phyloP scores from a whole-genome alignment of 2,888 invertebrate species.

The Silvanus unidentatus region DNA sequence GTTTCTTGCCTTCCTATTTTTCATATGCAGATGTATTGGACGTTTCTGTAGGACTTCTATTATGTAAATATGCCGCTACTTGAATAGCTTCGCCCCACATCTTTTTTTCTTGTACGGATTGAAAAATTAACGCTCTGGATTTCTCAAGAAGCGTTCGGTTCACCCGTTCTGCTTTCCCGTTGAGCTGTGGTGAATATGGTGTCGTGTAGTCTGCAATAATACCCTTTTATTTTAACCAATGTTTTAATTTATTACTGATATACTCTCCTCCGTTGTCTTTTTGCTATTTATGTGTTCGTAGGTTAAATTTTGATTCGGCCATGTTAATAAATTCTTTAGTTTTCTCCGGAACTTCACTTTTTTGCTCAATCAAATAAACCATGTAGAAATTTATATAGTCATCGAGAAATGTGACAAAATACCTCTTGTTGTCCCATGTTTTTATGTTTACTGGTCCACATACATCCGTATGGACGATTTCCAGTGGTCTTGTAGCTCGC shows the following conservation, averaged over 20 bases:
- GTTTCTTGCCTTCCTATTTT: slow-evolving; percentile 26
- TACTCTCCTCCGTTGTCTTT: no score
- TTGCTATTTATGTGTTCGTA: no score
- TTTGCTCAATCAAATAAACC: slow-evolving; percentile 24
- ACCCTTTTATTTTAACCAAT: slow-evolving; percentile 19
- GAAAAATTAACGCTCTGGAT: slow-evolving; percentile 24
- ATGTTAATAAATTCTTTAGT: slow-evolving; percentile 19
- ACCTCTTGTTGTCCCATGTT: slow-evolving; percentile 32
- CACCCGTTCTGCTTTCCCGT: slow-evolving; percentile 22
- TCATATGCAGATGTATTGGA: slow-evolving; percentile 25
- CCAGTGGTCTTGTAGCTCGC: slow-evolving; percentile 32
- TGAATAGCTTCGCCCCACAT: slow-evolving; percentile 31
- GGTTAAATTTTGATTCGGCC: no score
- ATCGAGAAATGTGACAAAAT: slow-evolving; percentile 35
- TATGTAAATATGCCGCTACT: slow-evolving; percentile 25
- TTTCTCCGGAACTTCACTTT: slow-evolving; percentile 17
- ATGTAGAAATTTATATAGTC: slow-evolving; percentile 36
- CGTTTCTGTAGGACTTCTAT: slow-evolving; percentile 25
- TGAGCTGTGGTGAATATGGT: slow-evolving; percentile 19
- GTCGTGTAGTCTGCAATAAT: slow-evolving; percentile 20
- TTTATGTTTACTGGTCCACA: slow-evolving; percentile 33
- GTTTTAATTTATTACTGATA: slow-evolving; percentile 14
- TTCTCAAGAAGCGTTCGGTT: slow-evolving; percentile 25
- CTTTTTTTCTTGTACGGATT: slow-evolving; percentile 21
- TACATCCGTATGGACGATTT: slow-evolving; percentile 35